Evolutionary conservation across 2,888 invertebrate genomes (phyloP).

Genomic region (Eupithecia dodoneata): DNA sequence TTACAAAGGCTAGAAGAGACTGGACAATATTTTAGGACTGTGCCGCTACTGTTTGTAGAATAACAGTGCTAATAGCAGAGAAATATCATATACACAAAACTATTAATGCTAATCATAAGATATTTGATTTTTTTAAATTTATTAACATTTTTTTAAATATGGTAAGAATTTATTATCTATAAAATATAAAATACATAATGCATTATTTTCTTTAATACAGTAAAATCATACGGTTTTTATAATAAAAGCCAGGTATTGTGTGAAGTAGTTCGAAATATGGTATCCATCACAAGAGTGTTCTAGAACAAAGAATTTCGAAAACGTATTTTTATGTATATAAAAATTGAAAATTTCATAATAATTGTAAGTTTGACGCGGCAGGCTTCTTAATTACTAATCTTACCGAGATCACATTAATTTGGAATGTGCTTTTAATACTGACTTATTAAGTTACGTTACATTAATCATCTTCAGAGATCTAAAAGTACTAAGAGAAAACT

Average conservation of each 20-base stretch:
- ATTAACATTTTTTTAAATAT: not conserved
- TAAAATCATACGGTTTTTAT: not conserved
- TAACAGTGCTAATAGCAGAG: not conserved
- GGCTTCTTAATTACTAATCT: not conserved
- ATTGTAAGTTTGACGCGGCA: not conserved
- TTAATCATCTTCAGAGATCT: not conserved
- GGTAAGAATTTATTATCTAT: not conserved
- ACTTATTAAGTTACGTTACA: not conserved
- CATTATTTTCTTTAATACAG: not conserved
- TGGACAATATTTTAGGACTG: not conserved
- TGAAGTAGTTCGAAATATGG: not conserved
- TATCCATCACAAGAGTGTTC: not conserved
- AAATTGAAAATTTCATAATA: not conserved
- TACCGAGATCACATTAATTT: slow-evolving; percentile 31
- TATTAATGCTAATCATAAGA: no score
- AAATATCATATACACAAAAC: not conserved
- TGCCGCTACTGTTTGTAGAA: not conserved
- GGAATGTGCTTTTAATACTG: slow-evolving; percentile 36
- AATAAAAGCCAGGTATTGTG: not conserved
- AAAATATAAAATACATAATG: no score
- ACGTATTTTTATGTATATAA: not conserved
- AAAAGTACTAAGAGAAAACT: slow-evolving; percentile 10
- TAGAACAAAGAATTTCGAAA: not conserved
- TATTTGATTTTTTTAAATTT: not conserved
- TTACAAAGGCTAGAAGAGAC: not conserved